A percentile compares a stretch with the other conserved stretches of the same genome.
These are phyloP conservation scores for Thunnus albacares DNA, from an alignment of 2,797 vertebrate species.

Conservation along the genomic window DNA sequence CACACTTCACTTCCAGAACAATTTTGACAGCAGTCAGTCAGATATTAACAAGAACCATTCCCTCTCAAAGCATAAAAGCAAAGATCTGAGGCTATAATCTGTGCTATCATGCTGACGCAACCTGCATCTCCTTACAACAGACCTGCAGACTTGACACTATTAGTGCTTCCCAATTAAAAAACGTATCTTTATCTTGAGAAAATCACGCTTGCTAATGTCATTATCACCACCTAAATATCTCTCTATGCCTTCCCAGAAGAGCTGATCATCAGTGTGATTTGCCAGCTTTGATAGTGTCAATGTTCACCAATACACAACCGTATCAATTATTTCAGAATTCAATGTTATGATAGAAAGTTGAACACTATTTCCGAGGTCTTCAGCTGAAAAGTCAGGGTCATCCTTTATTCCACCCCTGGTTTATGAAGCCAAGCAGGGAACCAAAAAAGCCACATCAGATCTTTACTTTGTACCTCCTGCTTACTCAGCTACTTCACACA, in stretches of 20 bases:
- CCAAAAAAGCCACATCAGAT: conserved; percentile 41
- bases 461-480: conserved; percentile 46
- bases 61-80: neutral
- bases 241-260: neutral
- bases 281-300: neutral
- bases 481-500: conserved; percentile 53
- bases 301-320: neutral
- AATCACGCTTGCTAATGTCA: neutral
- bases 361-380: conserved; percentile 19
- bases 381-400: conserved; percentile 24
- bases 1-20: neutral
- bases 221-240: neutral
- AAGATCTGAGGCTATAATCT: neutral
- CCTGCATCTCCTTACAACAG: neutral
- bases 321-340: neutral
- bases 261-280: too few species aligned
- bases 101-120: neutral
- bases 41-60: neutral
- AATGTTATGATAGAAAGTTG: neutral
- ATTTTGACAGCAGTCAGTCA: neutral
- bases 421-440: conserved; percentile 38
- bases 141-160: neutral
- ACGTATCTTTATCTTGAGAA: neutral
- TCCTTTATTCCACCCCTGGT: conserved; percentile 11
- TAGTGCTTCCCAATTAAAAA: neutral